Evolutionary conservation across 2,888 invertebrate genomes (phyloP).

Genomic region (Luperina nickerlii): DNA sequence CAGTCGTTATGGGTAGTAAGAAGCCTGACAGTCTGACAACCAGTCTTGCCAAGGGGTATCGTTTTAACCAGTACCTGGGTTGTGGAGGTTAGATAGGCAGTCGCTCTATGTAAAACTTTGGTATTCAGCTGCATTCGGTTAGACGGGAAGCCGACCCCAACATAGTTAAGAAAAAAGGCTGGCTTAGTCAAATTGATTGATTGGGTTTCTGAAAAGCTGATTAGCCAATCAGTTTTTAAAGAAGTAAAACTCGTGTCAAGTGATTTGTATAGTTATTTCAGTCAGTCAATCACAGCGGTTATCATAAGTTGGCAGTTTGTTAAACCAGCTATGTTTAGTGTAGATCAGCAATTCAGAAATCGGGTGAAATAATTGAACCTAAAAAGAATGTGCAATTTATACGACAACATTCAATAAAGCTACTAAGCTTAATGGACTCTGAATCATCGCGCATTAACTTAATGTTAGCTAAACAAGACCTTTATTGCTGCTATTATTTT

Average conservation of each 20-base stretch:
- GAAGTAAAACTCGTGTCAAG: neutral
- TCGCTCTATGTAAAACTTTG: neutral
- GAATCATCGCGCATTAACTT: conserved; percentile 42
- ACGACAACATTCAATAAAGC: conserved; percentile 12
- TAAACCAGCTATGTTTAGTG: neutral
- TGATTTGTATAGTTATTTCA: neutral
- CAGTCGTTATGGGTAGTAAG: neutral
- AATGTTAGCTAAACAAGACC: conserved; percentile 44
- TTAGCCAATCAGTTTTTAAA: neutral
- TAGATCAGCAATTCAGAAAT: neutral
- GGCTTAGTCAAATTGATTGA: neutral
- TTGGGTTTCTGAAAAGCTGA: neutral
- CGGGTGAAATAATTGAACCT: neutral
- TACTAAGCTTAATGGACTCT: conserved; percentile 19
- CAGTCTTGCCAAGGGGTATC: neutral
- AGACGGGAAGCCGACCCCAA: neutral
- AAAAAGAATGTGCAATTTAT: conserved; percentile 24
- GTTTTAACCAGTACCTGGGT: neutral
- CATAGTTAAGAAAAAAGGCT: neutral
- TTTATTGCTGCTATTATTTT: conserved; percentile 48
- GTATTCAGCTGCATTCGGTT: neutral
- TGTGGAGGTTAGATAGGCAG: neutral
- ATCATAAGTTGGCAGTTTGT: neutral
- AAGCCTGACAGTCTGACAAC: too few relatives aligned
- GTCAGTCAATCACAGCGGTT: neutral